Evolutionary conservation across 2,113 vertebrate species (phyloP).

Genomic region (Cyanoliseus patagonus): DNA sequence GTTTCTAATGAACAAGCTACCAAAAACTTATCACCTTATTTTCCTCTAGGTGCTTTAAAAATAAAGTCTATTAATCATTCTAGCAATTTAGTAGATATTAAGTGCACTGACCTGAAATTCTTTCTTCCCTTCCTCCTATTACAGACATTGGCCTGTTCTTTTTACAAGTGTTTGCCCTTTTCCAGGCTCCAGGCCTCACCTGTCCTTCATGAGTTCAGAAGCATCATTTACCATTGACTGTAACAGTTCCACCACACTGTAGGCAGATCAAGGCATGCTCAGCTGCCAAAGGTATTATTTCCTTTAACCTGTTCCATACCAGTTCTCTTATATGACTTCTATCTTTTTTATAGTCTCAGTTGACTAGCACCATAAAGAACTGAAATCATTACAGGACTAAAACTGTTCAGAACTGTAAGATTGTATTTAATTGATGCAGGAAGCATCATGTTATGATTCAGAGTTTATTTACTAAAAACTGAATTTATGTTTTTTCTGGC

Average conservation of each 20-base stretch:
- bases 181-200: neutral
- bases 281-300: neutral
- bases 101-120: neutral
- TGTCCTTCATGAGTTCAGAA: neutral
- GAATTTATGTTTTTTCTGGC: neutral
- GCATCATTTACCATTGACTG: neutral
- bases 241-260: neutral
- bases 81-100: slow-evolving; percentile 2
- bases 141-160: neutral
- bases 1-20: slow-evolving; percentile 6
- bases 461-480: neutral
- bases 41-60: slow-evolving; percentile 13
- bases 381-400: neutral
- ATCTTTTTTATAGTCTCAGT: neutral
- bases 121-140: neutral
- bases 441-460: neutral
- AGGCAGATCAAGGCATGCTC: neutral
- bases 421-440: neutral
- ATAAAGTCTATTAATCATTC: neutral
- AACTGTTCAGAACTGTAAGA: neutral
- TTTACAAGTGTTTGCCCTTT: neutral
- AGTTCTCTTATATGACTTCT: neutral
- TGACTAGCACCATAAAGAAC: neutral
- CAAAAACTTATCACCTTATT: neutral
- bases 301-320: neutral